Base-by-base conservation (phyloP, 2,797 vertebrate genomes). In the Cryptoprocta ferox region DNA sequence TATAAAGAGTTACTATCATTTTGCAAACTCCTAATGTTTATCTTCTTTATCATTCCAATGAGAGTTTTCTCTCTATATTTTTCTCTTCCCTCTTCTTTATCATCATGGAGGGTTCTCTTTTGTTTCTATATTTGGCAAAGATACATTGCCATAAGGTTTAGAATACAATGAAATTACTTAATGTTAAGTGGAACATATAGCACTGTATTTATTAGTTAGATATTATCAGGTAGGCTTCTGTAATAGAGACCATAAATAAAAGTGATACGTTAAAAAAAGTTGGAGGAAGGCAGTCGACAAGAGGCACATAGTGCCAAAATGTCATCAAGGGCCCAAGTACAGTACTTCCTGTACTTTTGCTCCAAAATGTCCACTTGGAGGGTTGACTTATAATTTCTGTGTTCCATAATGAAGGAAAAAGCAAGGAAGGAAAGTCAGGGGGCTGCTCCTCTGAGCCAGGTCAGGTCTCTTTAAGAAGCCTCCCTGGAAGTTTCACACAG, bases 1-100 rank as follows among this genome's bases (percentile, higher is more conserved):
- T 82, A 48, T 32, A 89, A 12, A 70, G 76, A 81, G 13, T 92
- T 48, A 56, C 50, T 61, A n/a, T 73, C 30, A 61, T 53, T 97
- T 86, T 79, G 42, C 1, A 86, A 82, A 95, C 1, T 26, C 11
- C 10, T 68, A 5, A 39, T 61, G 4, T 89, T 92, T 45, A 48
- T 59, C 26, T 95, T 91, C 24, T 88, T 80, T 53, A 63, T 95
- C 18, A 65, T 48, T 91, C 9, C 10, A 75, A 30, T 28, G 18
- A 21, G 16, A 65, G 4, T 21, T 42, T 21, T 21, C 14, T 30
- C 2, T 42, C 50, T 42, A 56, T 61, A 30, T 45, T 45, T n/a
- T 12, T 42, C 70, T 63, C 24, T 68, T 21, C 32, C 15, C 61
- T 45, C 15, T 63, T 26, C 32, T 70, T 65, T 42, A 66, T 80